Conservation (phyloP, 2,888 invertebrate species). For the Caradrina clavipalpis region DNA sequence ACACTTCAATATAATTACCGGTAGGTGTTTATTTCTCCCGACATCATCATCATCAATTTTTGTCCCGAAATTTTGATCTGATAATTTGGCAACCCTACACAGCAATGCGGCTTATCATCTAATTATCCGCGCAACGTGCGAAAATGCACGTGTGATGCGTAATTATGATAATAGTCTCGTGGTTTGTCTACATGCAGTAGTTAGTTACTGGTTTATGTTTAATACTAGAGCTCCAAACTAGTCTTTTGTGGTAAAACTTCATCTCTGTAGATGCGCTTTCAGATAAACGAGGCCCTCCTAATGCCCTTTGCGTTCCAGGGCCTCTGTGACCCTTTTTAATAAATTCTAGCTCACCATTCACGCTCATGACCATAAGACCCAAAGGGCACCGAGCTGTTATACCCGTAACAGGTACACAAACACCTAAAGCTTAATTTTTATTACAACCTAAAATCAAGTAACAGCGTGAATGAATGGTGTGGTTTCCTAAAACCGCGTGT, state of each 20-base stretch:
- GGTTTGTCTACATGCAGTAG: conserved; percentile 15
- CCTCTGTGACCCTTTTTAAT: too few relatives aligned
- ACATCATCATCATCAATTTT: too few relatives aligned
- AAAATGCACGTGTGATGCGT: conserved; percentile 31
- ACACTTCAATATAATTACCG: too few relatives aligned
- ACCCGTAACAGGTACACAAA: neutral
- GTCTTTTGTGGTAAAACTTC: too few relatives aligned
- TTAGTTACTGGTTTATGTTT: conserved; percentile 4
- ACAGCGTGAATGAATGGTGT: conserved; percentile 41
- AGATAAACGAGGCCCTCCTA: too few relatives aligned
- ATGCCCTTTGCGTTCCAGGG: too few relatives aligned
- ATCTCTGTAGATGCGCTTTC: too few relatives aligned
- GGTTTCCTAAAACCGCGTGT: conserved; percentile 50
- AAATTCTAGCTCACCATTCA: too few relatives aligned
- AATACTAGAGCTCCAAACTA: neutral
- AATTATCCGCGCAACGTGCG: conserved; percentile 39
- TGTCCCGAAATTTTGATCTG: too few relatives aligned
- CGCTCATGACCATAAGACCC: too few relatives aligned
- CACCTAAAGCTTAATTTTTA: neutral
- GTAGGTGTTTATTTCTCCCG: too few relatives aligned
- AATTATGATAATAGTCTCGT: conserved; percentile 32
- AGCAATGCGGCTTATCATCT: conserved; percentile 18
- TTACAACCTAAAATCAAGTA: conserved; percentile 24
- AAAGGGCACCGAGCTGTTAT: too few relatives aligned
- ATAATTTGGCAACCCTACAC: neutral